A percentile compares a stretch with the other conserved stretches of the same genome.
phyloP scores from a whole-genome alignment of 1,140 invertebrate species.

The Zophobas morio region DNA sequence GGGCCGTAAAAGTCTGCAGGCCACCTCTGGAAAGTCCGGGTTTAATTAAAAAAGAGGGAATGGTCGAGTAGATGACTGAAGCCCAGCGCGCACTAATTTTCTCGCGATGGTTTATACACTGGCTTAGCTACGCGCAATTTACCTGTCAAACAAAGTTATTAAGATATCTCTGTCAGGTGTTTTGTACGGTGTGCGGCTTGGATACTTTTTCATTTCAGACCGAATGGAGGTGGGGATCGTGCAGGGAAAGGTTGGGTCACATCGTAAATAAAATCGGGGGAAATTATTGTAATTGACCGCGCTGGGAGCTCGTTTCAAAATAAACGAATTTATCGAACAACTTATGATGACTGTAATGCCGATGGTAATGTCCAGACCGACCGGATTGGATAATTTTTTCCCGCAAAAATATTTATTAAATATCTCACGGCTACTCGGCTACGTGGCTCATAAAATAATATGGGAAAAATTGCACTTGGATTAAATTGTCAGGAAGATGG shows the following conservation, averaged over 20 bases:
- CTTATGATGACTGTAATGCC: slow-evolving; percentile 18
- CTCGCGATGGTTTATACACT: slow-evolving; percentile 40
- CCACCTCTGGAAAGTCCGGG: background rate
- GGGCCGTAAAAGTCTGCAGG: too few relatives aligned
- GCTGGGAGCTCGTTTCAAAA: slow-evolving; percentile 42
- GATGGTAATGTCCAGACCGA: slow-evolving; percentile 15
- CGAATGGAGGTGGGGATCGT: slow-evolving; percentile 9
- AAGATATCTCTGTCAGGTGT: slow-evolving; percentile 62
- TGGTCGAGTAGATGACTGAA: slow-evolving; percentile 35
- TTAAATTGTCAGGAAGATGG: slow-evolving; percentile 21
- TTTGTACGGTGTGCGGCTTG: slow-evolving; percentile 38
- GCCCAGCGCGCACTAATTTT: slow-evolving; percentile 44
- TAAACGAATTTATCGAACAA: slow-evolving; percentile 43
- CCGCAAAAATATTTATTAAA: slow-evolving; percentile 11
- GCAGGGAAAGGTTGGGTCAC: slow-evolving; percentile 33
- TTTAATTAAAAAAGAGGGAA: slow-evolving; percentile 42
- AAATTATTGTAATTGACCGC: slow-evolving; percentile 46
- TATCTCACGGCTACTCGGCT: slow-evolving; percentile 28
- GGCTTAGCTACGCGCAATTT: slow-evolving; percentile 55
- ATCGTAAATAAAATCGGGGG: slow-evolving; percentile 46
- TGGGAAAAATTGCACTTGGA: slow-evolving; percentile 18
- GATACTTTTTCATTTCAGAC: slow-evolving; percentile 42
- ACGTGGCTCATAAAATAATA: slow-evolving; percentile 25
- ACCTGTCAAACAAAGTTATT: slow-evolving; percentile 61
- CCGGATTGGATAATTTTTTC: slow-evolving; percentile 6